A percentile compares a stretch with the other conserved stretches of the same genome.
Conservation (phyloP, 2,888 invertebrate species). For the Xestia ashworthii region DNA sequence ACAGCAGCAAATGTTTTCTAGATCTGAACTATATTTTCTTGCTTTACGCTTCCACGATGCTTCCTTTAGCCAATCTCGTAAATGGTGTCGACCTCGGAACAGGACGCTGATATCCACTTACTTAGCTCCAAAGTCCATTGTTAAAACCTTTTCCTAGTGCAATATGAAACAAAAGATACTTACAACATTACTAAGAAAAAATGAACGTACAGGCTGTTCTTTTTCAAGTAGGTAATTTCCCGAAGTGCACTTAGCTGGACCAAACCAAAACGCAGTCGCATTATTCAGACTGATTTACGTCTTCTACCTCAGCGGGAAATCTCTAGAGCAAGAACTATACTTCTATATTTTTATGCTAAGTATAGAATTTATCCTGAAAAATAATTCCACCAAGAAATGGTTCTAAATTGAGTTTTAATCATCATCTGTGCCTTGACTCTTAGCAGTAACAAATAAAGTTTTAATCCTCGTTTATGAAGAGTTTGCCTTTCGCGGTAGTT, state of each 20-base stretch:
- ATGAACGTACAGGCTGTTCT: conserved; percentile 8
- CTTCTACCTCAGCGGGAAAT: conserved; percentile 61
- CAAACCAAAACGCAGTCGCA: conserved; percentile 69
- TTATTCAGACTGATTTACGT: conserved; percentile 77
- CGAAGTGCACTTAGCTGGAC: conserved; percentile 73
- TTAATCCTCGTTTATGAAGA: neutral
- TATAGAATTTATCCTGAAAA: conserved; percentile 32
- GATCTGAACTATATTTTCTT: conserved; percentile 28
- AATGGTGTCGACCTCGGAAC: conserved; percentile 50
- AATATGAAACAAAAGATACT: conserved; percentile 38
- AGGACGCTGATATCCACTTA: conserved; percentile 56
- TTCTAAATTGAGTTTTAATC: neutral
- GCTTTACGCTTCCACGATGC: conserved; percentile 14
- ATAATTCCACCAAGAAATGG: neutral
- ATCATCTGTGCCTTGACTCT: neutral
- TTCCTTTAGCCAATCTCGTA: conserved; percentile 49
- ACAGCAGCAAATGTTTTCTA: conserved; percentile 16
- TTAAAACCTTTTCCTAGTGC: conserved; percentile 49
- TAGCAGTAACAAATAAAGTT: neutral
- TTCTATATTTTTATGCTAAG: conserved; percentile 26
- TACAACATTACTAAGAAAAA: conserved; percentile 43
- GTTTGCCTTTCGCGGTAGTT: too few relatives aligned
- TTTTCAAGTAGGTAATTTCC: conserved; percentile 70
- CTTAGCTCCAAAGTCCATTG: conserved; percentile 51
- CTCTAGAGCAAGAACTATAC: conserved; percentile 42